Conservation (phyloP, 1,140 invertebrate species). For the Rhysida immarginata region DNA sequence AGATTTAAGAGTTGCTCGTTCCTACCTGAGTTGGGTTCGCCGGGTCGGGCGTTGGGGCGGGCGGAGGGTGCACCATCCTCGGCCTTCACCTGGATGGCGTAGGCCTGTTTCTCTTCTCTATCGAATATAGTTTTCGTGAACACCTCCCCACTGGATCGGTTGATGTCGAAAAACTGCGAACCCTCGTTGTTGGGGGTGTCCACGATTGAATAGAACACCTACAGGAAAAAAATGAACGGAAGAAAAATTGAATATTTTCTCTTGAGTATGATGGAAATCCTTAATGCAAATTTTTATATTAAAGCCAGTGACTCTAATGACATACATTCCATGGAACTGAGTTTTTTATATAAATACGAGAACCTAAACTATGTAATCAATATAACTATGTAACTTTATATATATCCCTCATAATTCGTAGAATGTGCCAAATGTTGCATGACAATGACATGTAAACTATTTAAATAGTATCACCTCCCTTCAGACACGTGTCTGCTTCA, state of each 20-base stretch:
- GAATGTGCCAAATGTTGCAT: too few relatives aligned
- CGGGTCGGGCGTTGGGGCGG: conserved; percentile 63
- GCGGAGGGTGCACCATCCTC: conserved; percentile 83
- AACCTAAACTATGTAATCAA: too few relatives aligned
- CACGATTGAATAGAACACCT: conserved; percentile 83
- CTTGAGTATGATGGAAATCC: neutral
- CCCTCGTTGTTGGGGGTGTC: conserved; percentile 76
- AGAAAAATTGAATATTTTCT: conserved; percentile 8
- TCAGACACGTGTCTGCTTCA: too few relatives aligned
- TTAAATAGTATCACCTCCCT: too few relatives aligned
- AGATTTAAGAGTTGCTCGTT: neutral
- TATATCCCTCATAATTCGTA: too few relatives aligned
- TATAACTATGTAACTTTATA: too few relatives aligned
- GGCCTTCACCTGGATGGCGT: conserved; percentile 83
- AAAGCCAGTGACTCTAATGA: neutral
- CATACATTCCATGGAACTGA: conserved; percentile 19
- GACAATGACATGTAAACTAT: too few relatives aligned
- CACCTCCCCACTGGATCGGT: conserved; percentile 80
- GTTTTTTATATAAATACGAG: too few relatives aligned
- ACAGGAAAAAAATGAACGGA: conserved; percentile 15
- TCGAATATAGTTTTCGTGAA: conserved; percentile 81
- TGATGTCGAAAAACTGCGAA: conserved; percentile 88
- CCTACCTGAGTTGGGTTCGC: conserved; percentile 80
- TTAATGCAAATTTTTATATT: too few relatives aligned
- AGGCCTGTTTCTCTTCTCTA: conserved; percentile 86